A percentile compares a stretch with the other conserved stretches of the same genome.
phyloP scores from a whole-genome alignment of 2,113 vertebrate genomes.

The Nothoprocta pentlandii region DNA sequence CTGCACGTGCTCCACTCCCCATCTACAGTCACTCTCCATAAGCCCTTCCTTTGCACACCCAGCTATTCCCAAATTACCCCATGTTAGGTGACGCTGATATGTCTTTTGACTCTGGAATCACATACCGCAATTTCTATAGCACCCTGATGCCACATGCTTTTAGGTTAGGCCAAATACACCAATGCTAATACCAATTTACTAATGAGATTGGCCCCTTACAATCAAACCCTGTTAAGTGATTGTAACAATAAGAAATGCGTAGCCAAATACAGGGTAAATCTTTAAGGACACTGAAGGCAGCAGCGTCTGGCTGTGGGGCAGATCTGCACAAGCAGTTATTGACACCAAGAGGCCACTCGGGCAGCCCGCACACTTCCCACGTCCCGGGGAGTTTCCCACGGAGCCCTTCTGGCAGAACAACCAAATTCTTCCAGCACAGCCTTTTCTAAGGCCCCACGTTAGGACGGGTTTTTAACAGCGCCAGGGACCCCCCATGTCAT shows the following conservation, averaged over 20 bases:
- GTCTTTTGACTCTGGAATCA: neutral
- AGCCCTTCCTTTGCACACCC: neutral
- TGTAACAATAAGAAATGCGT: neutral
- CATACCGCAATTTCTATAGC: neutral
- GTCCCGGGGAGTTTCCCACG: neutral
- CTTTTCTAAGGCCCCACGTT: neutral
- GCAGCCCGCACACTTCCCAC: neutral
- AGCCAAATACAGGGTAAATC: neutral
- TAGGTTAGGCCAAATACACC: neutral
- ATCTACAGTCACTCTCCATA: fast-evolving
- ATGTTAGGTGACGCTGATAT: neutral
- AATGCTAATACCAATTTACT: neutral
- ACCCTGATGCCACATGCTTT: neutral
- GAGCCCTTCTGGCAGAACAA: neutral
- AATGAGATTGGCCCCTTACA: neutral
- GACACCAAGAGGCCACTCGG: neutral
- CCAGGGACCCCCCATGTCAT: neutral
- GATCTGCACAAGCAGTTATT: neutral
- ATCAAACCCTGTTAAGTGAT: neutral
- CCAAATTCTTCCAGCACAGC: neutral
- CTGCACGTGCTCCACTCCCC: neutral
- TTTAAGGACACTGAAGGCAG: neutral
- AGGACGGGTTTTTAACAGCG: neutral
- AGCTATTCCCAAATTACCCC: neutral
- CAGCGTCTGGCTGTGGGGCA: neutral